Conservation (phyloP, 2,113 vertebrate species). For the Clarias gariepinus region DNA sequence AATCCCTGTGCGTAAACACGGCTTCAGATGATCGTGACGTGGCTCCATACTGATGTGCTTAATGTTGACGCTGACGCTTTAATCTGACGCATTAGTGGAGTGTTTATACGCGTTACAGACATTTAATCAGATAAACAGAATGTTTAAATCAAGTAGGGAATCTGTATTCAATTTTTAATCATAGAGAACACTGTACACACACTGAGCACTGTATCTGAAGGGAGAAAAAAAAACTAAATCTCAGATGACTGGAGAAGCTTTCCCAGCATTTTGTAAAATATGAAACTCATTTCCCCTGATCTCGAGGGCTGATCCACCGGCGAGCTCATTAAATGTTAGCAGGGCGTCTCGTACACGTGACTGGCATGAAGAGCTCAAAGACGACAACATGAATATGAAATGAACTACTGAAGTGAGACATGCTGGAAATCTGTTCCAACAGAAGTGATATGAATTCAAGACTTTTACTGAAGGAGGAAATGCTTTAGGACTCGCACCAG, state of each 20-base stretch:
- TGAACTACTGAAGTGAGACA: not conserved
- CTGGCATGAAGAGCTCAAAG: not conserved
- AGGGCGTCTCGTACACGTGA: not conserved
- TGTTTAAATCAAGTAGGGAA: not conserved
- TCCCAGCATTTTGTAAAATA: not conserved
- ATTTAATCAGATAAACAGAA: not conserved
- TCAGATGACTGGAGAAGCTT: not conserved
- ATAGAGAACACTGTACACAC: not conserved
- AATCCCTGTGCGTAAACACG: not conserved
- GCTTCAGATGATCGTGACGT: not conserved
- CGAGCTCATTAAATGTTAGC: not conserved
- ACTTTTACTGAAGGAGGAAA: not conserved
- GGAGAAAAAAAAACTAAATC: not conserved
- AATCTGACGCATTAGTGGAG: not conserved
- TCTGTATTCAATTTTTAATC: not conserved
- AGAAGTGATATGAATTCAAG: no score
- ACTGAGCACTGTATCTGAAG: not conserved
- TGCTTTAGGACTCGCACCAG: not conserved
- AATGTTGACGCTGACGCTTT: not conserved
- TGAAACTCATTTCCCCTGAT: not conserved
- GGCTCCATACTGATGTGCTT: not conserved
- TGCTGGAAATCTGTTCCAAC: not conserved
- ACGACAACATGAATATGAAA: not conserved
- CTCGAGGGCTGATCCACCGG: not conserved
- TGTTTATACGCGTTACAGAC: not conserved